Conservation (phyloP, 2,888 invertebrate genomes). For the Trichacis sp. region DNA sequence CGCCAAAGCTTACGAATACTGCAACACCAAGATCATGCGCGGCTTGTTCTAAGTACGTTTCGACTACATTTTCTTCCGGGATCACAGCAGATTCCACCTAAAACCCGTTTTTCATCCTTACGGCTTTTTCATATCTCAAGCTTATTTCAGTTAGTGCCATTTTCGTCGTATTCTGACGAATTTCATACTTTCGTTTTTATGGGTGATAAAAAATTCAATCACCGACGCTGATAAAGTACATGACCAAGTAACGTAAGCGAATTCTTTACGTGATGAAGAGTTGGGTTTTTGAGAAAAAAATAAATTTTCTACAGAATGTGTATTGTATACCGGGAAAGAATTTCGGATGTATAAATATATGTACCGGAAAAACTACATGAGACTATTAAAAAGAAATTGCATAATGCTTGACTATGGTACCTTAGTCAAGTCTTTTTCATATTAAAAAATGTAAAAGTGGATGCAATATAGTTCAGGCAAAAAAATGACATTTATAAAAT, state of each 20-base stretch:
- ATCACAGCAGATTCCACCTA: conserved; percentile 43
- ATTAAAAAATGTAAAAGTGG: too few relatives aligned
- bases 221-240: background rate
- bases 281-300: too few relatives aligned
- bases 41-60: conserved; percentile 62
- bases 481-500: too few relatives aligned
- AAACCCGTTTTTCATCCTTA: conserved; percentile 8
- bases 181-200: background rate
- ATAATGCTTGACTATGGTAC: too few relatives aligned
- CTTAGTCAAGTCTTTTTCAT: too few relatives aligned
- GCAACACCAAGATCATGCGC: conserved; percentile 62
- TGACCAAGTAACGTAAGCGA: too few relatives aligned
- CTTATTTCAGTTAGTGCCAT: conserved; percentile 15
- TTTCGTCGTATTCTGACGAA: background rate
- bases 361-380: too few relatives aligned
- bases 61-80: conserved; percentile 57
- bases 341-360: too few relatives aligned
- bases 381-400: too few relatives aligned
- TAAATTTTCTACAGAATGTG: too few relatives aligned
- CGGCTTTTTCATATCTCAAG: background rate
- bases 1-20: conserved; percentile 59
- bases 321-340: too few relatives aligned
- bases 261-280: background rate
- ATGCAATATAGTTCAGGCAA: too few relatives aligned
- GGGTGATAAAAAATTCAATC: background rate